Evolutionary conservation across 2,888 invertebrate genomes (phyloP), one percentile per base, ranked within the genome.

Genomic region (Masnerella sp.): DNA sequence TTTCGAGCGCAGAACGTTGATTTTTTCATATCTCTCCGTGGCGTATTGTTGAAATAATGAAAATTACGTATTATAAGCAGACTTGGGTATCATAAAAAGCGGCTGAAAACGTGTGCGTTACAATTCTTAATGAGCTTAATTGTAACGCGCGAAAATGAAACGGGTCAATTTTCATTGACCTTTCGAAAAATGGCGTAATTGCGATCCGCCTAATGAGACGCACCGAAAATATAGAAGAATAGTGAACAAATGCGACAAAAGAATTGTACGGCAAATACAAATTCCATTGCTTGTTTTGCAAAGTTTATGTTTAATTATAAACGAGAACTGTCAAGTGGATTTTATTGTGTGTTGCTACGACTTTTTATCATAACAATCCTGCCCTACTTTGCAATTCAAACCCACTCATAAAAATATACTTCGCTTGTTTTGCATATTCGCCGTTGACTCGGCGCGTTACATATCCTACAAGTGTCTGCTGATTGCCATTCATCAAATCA

Each of bases 311-410:
- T 52, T 45, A 65, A 65, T 65, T 65, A 65, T 65, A 54, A 54
- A 54, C 28, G 56, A 47, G 56, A 36, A 32, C 49, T 34, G 67
- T 67, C 67, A 58, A 67, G 56, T 58, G 51, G 22, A 25, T 51
- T 58, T 67, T 58, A 67, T 67, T 58, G 49, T 47, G 52, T 45
- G 43, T 58, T 43, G 34, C 58, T 42, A 38, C 20, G 32, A 67
- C 58, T 59, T 59, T 59, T 59, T 59, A 52, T 52, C 30, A 51
- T 34, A 68, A 59, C 68, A 59, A 59, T 52, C 17, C 58, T 58
- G 38, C 8, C 45, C 68, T 52, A 45, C 58, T 68, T 68, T 68
- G 61, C 54, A 69, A 69, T 59, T 59, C 69, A 69, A 69, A 69
- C 52, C 52, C 45, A 45, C 32, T 54, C 69, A 36, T 69, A 52